These are phyloP conservation scores for Mactra quadrangularis DNA, from an alignment of 1,140 invertebrate species.

Conservation along the genomic window DNA sequence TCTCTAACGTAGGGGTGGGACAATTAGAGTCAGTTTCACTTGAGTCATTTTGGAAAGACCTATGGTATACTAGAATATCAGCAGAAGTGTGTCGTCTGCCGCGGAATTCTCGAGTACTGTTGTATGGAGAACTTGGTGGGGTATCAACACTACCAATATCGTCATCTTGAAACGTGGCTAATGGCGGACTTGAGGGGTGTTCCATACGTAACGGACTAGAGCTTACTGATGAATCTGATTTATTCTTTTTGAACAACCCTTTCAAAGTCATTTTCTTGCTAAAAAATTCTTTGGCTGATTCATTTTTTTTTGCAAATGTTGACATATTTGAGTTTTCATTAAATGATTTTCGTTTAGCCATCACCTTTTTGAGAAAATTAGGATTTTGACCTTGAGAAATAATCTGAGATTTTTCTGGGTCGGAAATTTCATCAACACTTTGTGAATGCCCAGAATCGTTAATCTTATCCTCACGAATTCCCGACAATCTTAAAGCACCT, in stretches of 20 bases:
- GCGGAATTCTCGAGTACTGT: constrained; percentile 58
- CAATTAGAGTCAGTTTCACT: constrained; percentile 52
- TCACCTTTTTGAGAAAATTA: constrained; percentile 75
- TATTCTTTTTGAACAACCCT: constrained; percentile 74
- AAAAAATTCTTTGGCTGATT: constrained; percentile 66
- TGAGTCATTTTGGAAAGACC: constrained; percentile 24
- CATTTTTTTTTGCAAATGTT: constrained; percentile 59
- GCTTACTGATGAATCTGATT: constrained; percentile 58
- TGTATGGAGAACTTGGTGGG: constrained; percentile 70
- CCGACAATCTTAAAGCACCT: constrained; percentile 55
- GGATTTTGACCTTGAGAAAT: constrained; percentile 61
- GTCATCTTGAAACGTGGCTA: constrained; percentile 75
- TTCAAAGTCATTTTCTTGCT: constrained; percentile 73
- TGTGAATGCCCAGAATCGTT: constrained; percentile 36
- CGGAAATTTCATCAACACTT: constrained; percentile 49
- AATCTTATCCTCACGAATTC: constrained; percentile 36
- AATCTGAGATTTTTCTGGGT: constrained; percentile 41
- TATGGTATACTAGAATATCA: constrained; percentile 60
- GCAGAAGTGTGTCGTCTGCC: constrained; percentile 66
- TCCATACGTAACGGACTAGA: constrained; percentile 47
- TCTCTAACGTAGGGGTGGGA: constrained; percentile 33
- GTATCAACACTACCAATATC: constrained; percentile 75
- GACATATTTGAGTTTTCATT: constrained; percentile 61
- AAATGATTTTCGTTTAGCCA: constrained; percentile 71
- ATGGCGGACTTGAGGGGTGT: constrained; percentile 69